Evolutionary conservation across 2,113 vertebrate genomes (phyloP).

Genomic region (Cyanoramphus novaezelandiae): DNA sequence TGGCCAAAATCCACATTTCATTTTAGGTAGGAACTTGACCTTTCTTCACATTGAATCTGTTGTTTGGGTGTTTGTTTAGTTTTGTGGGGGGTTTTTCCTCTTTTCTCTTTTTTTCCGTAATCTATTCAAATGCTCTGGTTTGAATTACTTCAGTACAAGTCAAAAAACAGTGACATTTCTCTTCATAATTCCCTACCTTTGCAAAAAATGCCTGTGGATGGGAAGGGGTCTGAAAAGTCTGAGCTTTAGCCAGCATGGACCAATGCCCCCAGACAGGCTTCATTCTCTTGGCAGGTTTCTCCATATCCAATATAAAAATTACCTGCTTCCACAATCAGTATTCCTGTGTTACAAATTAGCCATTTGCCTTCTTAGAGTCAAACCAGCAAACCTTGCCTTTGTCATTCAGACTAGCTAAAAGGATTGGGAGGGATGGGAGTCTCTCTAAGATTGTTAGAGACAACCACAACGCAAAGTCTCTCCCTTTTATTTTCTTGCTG

Average conservation of each 20-base stretch:
- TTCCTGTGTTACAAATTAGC: not conserved
- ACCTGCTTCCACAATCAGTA: not conserved
- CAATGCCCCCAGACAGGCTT: not conserved
- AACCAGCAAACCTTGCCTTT: not conserved
- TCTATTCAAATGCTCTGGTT: not conserved
- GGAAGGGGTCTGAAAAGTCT: not conserved
- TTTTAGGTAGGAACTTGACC: not conserved
- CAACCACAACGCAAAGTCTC: not conserved
- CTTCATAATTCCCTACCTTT: not conserved
- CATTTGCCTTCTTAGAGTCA: not conserved
- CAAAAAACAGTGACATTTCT: not conserved
- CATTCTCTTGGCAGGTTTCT: not conserved
- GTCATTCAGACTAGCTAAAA: not conserved
- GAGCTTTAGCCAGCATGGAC: not conserved
- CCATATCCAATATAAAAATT: not conserved
- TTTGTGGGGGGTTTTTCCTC: not conserved
- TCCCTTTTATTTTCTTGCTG: not conserved
- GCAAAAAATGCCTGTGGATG: not conserved
- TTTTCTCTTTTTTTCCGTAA: not conserved
- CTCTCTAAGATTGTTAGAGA: not conserved
- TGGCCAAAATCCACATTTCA: not conserved
- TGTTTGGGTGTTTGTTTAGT: not conserved
- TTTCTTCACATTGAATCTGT: not conserved
- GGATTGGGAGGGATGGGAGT: not conserved
- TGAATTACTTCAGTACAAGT: not conserved